Evolutionary conservation across 2,113 vertebrate genomes (phyloP).

Genomic region (Ariopsis seemanni): DNA sequence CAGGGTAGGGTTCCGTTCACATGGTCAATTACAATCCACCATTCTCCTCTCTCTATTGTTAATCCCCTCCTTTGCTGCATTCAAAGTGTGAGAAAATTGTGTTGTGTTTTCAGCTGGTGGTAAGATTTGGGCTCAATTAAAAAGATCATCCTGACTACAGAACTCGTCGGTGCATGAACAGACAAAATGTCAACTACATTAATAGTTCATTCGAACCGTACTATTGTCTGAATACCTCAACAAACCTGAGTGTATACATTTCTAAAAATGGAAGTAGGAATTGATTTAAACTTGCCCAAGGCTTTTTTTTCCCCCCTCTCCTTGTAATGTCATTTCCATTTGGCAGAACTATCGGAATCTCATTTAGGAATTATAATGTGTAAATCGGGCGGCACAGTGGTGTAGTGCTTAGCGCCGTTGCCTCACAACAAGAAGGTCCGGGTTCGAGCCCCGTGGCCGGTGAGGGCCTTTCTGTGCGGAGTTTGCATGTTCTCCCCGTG

Average conservation of each 20-base stretch:
- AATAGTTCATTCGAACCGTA: background rate
- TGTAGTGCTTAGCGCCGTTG: too few species aligned
- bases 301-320: background rate
- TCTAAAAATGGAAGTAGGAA: background rate
- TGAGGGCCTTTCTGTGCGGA: too few species aligned
- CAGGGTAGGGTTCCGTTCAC: slow-evolving; percentile 33
- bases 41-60: slow-evolving; percentile 32
- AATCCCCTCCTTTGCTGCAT: background rate
- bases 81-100: slow-evolving; percentile 20
- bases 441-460: too few species aligned
- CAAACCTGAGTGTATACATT: background rate
- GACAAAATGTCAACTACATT: background rate
- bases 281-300: background rate
- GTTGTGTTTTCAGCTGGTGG: slow-evolving; percentile 5
- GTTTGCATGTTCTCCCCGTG: too few species aligned
- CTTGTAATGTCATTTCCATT: background rate
- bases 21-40: slow-evolving; percentile 40
- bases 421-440: too few species aligned
- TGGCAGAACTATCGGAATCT: background rate
- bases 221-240: background rate
- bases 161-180: background rate
- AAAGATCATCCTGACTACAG: background rate
- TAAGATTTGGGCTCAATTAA: slow-evolving; percentile 1
- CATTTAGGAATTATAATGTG: slow-evolving; percentile 21
- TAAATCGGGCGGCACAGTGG: background rate